Evolutionary conservation across 2,797 vertebrate species (phyloP).

Genomic region (Tamandua tetradactyla): DNA sequence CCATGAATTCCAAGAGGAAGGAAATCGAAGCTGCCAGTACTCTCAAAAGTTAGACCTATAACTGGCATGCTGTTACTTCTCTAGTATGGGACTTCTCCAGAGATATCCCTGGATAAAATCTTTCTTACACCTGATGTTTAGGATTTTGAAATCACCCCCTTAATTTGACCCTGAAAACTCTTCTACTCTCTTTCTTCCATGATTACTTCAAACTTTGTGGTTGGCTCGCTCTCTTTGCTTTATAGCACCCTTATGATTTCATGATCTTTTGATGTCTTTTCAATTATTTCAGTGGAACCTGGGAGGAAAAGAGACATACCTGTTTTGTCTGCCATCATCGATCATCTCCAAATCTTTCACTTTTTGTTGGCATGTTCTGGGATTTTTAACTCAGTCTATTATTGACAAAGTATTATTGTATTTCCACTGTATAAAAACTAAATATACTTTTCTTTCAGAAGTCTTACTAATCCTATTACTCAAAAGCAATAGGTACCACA

Average conservation of each 20-base stretch:
- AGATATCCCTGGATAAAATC: not conserved
- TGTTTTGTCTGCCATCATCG: not conserved
- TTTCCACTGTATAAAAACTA: not conserved
- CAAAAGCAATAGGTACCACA: not conserved
- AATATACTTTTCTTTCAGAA: not conserved
- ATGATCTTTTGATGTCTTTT: not conserved
- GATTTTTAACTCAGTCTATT: not conserved
- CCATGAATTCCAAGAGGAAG: not conserved
- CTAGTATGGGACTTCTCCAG: not conserved
- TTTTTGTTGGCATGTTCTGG: not conserved
- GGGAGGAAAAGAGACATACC: not conserved
- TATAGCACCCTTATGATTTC: not conserved
- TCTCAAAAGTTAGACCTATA: not conserved
- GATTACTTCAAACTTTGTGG: not conserved
- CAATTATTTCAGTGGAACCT: not conserved
- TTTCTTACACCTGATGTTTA: not conserved
- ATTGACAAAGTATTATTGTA: not conserved
- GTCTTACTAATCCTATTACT: not conserved
- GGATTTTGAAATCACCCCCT: not conserved
- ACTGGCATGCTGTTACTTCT: too few species aligned
- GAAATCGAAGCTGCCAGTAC: not conserved
- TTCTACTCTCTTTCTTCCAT: not conserved
- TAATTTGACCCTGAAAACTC: not conserved
- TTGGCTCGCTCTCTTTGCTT: not conserved
- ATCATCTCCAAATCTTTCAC: not conserved